These are phyloP conservation scores for human (Homo sapiens) DNA, from an alignment of 2,113 vertebrate genomes.

Conservation along the genomic window GRCh38 chr11:13898001-13898500, in stretches of 20 bases:
- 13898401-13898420: constrained; percentile 15
- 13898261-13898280: background rate
- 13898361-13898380: background rate
- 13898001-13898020: background rate
- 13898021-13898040: background rate
- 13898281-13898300: background rate
- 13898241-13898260: background rate
- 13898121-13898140: background rate
- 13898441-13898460: background rate
- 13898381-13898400: background rate
- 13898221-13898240: background rate
- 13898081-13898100: background rate
- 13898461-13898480: background rate
- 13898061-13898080: background rate
- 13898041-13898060: background rate
- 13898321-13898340: background rate
- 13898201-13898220: background rate
- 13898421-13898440: background rate
- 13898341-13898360: background rate
- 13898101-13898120: background rate
- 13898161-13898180: background rate
- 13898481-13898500: background rate
- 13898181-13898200: background rate
- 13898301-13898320: background rate
- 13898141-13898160: background rate